Evolutionary conservation across 2,888 invertebrate genomes (phyloP), one percentile per base, ranked within the genome.

Genomic region (Dynastes maya): DNA sequence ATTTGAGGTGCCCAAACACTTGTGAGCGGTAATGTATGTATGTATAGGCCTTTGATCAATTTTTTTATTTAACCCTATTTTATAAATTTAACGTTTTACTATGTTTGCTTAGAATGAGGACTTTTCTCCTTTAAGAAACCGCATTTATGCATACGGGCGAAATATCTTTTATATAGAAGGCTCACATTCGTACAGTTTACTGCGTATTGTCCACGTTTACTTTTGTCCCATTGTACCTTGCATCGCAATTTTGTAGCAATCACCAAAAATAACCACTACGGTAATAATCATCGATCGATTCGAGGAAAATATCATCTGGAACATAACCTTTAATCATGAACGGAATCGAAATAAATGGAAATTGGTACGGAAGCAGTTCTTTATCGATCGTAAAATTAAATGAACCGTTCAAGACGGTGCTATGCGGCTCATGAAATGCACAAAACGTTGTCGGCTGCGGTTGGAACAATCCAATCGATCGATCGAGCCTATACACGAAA

Each of bases 351-450:
- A 71, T 71, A 71, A 71, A 55, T 71, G 71, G 58, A 71, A 71
- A 71, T 71, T 55, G 55, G 71, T 71, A 71, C 71, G 55, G 71
- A 55, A 71, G 55, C 71, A 58, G 49, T 55, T 55, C 37, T 32
- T 71, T 71, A 71, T 71, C 55, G 71, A 71, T 55, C 71, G 68
- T 68, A 68, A 68, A 68, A 68, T 68, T 68, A 68, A 68, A 45
- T 49, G 68, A 68, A 51, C n/a, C 51, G 68, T n/a, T 68, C 37
- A 68, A 51, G 37, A 68, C 11, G 9, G 68, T 27, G 51, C 45
- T 68, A 68, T 68, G 45, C 61, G 61, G 6, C 61, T 61, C 29
- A 61, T 27, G 27, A 61, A 61, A 61, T 61, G 29, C 29, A 61
- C 55, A 55, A 8, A 45, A 55, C 55, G 55, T n/a, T 16, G 16